Percentiles rank a stretch among this genome's conserved stretches.
These are phyloP conservation scores for Polypterus senegalus DNA, from an alignment of 2,113 vertebrate species.

Conservation along the genomic window DNA sequence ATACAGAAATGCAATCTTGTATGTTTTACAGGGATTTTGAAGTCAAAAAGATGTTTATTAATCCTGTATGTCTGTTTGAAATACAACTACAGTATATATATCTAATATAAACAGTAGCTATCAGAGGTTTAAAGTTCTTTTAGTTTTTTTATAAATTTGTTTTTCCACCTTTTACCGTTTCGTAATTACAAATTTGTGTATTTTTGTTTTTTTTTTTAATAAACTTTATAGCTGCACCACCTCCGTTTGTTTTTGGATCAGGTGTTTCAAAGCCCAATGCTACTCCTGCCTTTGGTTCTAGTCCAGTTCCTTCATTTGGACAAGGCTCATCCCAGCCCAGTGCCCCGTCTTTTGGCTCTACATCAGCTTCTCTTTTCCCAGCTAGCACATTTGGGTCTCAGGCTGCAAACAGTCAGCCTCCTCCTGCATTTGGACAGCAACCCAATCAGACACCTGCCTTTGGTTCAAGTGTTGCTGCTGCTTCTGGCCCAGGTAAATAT, in stretches of 20 bases:
- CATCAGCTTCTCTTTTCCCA: constrained; percentile 50
- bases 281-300: constrained; percentile 55
- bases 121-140: too few relatives aligned
- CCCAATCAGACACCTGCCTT: constrained; percentile 54
- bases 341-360: constrained; percentile 59
- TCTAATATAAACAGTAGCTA: too few relatives aligned
- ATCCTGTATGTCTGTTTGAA: too few relatives aligned
- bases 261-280: constrained; percentile 37
- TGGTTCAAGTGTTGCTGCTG: constrained; percentile 41
- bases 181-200: too few relatives aligned
- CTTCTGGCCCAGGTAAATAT: constrained; percentile 56
- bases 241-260: constrained; percentile 66
- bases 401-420: constrained; percentile 50
- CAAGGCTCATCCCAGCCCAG: constrained; percentile 46
- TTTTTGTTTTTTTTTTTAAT: too few relatives aligned
- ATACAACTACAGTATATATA: too few relatives aligned
- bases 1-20: too few relatives aligned
- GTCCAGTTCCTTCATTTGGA: constrained; percentile 66
- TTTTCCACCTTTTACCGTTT: too few relatives aligned
- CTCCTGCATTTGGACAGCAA: constrained; percentile 69
- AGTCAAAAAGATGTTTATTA: too few relatives aligned
- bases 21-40: too few relatives aligned
- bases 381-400: constrained; percentile 63
- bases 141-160: too few relatives aligned
- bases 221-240: neutral